Evolutionary conservation across 2,113 vertebrate species (phyloP).

Genomic region (Cyanoramphus novaezelandiae): DNA sequence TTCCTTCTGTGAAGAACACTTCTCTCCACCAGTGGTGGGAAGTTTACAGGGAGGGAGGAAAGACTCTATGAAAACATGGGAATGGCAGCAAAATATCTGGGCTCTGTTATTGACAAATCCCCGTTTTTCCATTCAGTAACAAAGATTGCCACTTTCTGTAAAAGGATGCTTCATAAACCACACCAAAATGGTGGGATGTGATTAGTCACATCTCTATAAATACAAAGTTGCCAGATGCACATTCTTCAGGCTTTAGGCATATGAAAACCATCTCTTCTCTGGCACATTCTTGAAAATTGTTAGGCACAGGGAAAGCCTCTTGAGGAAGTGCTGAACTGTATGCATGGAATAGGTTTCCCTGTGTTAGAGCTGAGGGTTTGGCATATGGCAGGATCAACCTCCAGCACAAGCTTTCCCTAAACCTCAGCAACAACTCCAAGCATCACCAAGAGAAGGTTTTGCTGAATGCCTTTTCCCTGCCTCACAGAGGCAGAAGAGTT

Average conservation of each 20-base stretch:
- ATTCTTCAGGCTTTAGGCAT: not conserved
- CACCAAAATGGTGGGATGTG: not conserved
- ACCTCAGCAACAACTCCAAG: not conserved
- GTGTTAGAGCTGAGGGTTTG: not conserved
- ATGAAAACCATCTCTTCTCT: not conserved
- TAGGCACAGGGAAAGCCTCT: not conserved
- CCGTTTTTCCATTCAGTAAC: not conserved
- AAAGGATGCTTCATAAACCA: not conserved
- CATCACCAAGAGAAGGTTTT: not conserved
- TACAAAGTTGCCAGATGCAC: not conserved
- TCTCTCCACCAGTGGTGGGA: not conserved
- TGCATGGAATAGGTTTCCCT: not conserved
- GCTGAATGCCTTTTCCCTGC: not conserved
- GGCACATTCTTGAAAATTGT: not conserved
- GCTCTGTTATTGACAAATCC: not conserved
- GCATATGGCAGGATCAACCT: not conserved
- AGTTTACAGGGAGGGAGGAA: not conserved
- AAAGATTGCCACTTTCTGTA: not conserved
- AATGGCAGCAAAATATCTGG: not conserved
- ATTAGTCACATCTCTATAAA: not conserved
- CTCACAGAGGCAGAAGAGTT: not conserved
- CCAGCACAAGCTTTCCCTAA: not conserved
- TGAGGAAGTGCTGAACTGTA: not conserved
- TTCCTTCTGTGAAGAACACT: not conserved
- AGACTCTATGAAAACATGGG: accelerated